phyloP scores from a whole-genome alignment of 23 tunicate genomes.

The Ciona savignyi region DNA sequence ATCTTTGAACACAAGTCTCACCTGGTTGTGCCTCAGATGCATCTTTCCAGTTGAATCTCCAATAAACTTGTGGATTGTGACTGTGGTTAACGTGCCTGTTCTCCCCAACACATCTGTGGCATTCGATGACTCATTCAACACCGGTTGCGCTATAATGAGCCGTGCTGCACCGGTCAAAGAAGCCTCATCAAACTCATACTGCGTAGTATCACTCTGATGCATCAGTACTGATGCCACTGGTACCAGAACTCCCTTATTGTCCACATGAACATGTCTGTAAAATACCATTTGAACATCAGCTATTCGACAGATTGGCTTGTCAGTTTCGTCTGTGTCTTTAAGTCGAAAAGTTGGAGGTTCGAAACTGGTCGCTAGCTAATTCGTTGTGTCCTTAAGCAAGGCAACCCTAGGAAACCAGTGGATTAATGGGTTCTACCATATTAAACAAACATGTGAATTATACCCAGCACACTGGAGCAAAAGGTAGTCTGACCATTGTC shows the following conservation, averaged over 20 bases:
- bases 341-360: no score
- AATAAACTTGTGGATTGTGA: constrained; percentile 11
- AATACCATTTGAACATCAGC: no score
- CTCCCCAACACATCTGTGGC: constrained; percentile 5
- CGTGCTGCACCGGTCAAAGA: constrained; percentile 22
- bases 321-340: no score
- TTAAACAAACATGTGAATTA: no score
- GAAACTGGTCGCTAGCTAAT: no score
- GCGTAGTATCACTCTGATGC: background rate
- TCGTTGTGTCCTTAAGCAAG: no score
- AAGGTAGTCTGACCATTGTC: no score
- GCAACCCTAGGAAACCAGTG: no score
- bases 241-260: constrained; percentile 18
- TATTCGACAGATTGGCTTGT: no score
- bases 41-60: constrained; percentile 20
- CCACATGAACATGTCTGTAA: constrained; percentile 25
- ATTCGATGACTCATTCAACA: background rate
- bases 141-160: constrained; percentile 8
- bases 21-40: constrained; percentile 17
- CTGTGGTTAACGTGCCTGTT: background rate
- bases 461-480: no score
- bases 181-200: constrained; percentile 13
- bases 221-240: constrained; percentile 16
- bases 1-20: background rate
- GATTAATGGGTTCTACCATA: no score